Evolutionary conservation across 2,797 vertebrate species (phyloP).

Genomic region (Morus bassanus): DNA sequence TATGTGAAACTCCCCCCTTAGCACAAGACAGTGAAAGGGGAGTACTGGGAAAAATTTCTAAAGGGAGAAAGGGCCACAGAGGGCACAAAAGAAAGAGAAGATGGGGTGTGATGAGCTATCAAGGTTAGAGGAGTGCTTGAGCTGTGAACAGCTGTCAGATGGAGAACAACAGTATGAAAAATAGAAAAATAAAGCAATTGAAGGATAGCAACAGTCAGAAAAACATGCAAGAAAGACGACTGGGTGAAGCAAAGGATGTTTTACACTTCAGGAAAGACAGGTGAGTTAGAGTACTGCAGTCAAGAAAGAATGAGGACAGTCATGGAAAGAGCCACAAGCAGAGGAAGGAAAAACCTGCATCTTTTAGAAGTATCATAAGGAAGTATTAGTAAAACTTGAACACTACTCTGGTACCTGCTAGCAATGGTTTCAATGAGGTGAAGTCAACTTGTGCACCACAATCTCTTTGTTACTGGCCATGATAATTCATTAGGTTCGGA

Average conservation of each 20-base stretch:
- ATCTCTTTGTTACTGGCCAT: background rate
- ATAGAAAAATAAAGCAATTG: background rate
- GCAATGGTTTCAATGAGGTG: background rate
- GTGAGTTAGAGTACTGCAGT: background rate
- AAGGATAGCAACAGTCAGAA: background rate
- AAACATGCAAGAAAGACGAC: background rate
- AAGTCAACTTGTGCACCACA: background rate
- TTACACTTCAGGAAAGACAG: background rate
- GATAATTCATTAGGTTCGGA: background rate
- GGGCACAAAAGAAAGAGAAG: background rate
- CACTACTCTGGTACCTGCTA: background rate
- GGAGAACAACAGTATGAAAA: background rate
- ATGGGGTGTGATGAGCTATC: background rate
- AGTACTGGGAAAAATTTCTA: background rate
- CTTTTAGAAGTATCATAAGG: background rate
- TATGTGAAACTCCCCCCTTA: background rate
- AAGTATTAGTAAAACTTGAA: background rate
- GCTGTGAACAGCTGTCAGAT: background rate
- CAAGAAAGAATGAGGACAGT: background rate
- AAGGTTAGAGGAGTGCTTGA: background rate
- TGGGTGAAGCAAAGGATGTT: background rate
- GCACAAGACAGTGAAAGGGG: background rate
- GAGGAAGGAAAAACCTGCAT: background rate
- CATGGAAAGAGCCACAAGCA: background rate
- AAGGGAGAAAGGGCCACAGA: background rate